Conservation (phyloP, 2,113 vertebrate genomes). For the Progne subis region DNA sequence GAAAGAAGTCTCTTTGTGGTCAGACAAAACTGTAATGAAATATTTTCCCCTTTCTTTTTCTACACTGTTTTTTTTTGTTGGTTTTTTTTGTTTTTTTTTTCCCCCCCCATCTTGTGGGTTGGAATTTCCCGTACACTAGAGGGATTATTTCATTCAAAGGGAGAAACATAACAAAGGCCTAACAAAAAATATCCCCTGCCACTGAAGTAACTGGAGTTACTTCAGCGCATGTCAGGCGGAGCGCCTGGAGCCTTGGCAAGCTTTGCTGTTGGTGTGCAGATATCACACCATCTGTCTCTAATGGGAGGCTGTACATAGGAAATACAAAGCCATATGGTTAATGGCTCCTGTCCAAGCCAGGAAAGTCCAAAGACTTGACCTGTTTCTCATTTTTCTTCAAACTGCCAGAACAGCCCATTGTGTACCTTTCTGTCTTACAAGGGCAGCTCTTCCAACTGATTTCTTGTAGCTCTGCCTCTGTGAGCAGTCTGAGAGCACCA, state of each 20-base stretch:
- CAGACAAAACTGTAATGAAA: neutral
- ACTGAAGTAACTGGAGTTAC: neutral
- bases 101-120: neutral
- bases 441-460: neutral
- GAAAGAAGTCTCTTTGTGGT: neutral
- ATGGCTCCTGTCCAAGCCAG: slow-evolving; percentile 13
- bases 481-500: neutral
- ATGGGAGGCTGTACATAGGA: neutral
- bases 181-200: neutral
- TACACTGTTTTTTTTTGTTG: no score
- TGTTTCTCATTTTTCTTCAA: slow-evolving; percentile 3
- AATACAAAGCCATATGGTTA: slow-evolving; percentile 53
- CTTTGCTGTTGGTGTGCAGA: neutral
- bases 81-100: neutral
- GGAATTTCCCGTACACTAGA: slow-evolving; percentile 13
- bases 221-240: neutral
- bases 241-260: neutral
- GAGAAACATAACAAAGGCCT: neutral
- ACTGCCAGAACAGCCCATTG: neutral
- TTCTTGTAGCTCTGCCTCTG: neutral
- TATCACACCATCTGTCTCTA: slow-evolving; percentile 14
- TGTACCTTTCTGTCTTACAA: neutral
- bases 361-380: slow-evolving; percentile 45
- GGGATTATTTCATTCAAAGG: slow-evolving; percentile 8
- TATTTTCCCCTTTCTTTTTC: neutral